Percentiles rank a stretch among this genome's conserved stretches.
Evolutionary conservation across 2,888 invertebrate species (phyloP).

Genomic region (Pristionchus japonicus): DNA sequence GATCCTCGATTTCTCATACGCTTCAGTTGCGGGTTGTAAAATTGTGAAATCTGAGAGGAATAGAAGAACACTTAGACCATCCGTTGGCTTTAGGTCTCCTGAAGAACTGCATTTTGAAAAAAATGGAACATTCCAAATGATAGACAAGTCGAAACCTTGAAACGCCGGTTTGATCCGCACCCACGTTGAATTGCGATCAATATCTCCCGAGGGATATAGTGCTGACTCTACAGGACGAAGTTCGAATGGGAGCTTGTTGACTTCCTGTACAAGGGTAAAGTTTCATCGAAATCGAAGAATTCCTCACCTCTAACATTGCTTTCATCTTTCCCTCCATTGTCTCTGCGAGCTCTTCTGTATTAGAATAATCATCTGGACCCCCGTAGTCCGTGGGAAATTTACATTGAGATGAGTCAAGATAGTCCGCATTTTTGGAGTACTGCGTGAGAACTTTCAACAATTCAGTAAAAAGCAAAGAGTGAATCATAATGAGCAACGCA

Average conservation of each 20-base stretch:
- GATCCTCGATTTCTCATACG: background rate
- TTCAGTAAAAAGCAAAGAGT: too few relatives aligned
- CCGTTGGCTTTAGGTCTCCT: background rate
- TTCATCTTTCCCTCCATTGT: background rate
- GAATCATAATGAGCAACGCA: background rate
- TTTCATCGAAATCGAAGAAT: too few relatives aligned
- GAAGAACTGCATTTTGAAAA: background rate
- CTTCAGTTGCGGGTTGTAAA: background rate
- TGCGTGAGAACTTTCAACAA: too few relatives aligned
- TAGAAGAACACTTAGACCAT: background rate
- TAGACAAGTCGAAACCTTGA: background rate
- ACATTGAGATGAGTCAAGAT: background rate
- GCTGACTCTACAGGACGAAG: background rate
- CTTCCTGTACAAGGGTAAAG: background rate
- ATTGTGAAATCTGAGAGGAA: slow-evolving; percentile 19
- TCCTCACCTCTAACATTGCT: background rate
- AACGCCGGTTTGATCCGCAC: background rate
- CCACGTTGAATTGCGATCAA: background rate
- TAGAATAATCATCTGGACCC: background rate
- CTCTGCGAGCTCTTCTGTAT: background rate
- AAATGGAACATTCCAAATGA: background rate
- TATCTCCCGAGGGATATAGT: background rate
- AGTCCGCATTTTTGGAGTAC: background rate
- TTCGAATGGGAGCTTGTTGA: background rate
- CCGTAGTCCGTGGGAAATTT: background rate